A percentile compares a stretch with the other conserved stretches of the same genome.
These are phyloP conservation scores for Eupithecia tripunctaria DNA, from an alignment of 2,888 invertebrate genomes.

Conservation along the genomic window DNA sequence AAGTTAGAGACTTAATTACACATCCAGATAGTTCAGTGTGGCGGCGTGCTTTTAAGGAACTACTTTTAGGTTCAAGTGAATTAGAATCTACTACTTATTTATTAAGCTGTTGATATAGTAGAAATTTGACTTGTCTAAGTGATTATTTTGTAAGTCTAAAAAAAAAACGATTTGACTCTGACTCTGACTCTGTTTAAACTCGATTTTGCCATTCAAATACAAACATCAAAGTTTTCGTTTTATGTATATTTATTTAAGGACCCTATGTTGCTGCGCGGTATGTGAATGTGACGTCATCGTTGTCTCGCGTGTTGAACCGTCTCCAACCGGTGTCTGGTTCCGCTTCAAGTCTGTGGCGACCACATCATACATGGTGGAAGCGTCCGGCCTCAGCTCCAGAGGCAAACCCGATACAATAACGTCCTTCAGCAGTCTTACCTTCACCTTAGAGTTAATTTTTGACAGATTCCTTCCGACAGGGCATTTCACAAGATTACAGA, in stretches of 20 bases:
- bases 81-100: no score
- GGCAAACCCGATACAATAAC: slow-evolving; percentile 68
- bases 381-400: slow-evolving; percentile 62
- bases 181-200: no score
- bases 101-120: no score
- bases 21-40: neutral
- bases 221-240: neutral
- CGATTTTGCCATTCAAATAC: neutral
- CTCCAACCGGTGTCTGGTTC: slow-evolving; percentile 59
- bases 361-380: slow-evolving; percentile 62
- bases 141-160: no score
- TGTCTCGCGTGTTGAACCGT: slow-evolving; percentile 35
- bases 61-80: neutral
- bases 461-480: slow-evolving; percentile 29
- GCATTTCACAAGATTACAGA: slow-evolving; percentile 27
- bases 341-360: slow-evolving; percentile 57
- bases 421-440: slow-evolving; percentile 62
- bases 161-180: no score
- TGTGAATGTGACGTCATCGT: neutral
- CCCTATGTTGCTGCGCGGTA: neutral
- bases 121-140: no score
- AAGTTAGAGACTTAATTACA: neutral
- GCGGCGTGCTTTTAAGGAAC: no score
- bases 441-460: slow-evolving; percentile 52
- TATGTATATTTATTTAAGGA: neutral